Evolutionary conservation across 2,797 vertebrate genomes (phyloP), one percentile per base, ranked within the genome.

Genomic region (Delichon dasypus): DNA sequence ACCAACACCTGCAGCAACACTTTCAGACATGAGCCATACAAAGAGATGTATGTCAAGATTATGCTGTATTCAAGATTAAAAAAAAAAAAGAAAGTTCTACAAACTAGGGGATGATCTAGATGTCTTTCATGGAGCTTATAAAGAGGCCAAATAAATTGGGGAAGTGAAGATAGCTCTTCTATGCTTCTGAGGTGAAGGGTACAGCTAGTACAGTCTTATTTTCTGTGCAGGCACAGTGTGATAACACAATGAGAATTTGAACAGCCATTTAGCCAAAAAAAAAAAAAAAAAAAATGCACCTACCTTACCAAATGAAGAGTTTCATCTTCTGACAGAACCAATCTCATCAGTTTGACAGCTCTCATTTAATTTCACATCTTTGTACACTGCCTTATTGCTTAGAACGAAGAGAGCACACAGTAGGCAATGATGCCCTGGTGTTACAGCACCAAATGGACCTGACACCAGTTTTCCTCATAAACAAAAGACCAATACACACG

Each of bases 311-410:
- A 88, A 36, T 16, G 25, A 53, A 62, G 51, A 87, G 29, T 38
- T 75, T 86, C 36, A 48, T 87, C 70, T 71, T 89, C 75, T 73
- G 58, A 62, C 79, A 94, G 79, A 89, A 73, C 32, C 55, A 53
- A 4, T 75, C 79, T 88, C 58, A 75, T 83, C 91, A 73, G 45
- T 80, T 84, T 90, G 94, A 93, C 85, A 91, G 82, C 40, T 91
- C 57, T 62, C 73, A 88, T 94, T 68, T 93, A 73, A 94, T 93
- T 95, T 89, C 87, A 71, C 34, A 36, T 88, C 78, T 85, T 83
- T 54, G 58, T 65, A 68, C 58, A 36, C 45, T 66, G 22, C 72
- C 34, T 64, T 70, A 55, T 48, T 95, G 71, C 38, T 90, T 89
- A 55, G 17, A 94, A 78, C 55, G 73, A 84, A 55, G 61, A 76